These are phyloP conservation scores for Asbolus verrucosus DNA, from an alignment of 1,140 invertebrate genomes.

Conservation along the genomic window DNA sequence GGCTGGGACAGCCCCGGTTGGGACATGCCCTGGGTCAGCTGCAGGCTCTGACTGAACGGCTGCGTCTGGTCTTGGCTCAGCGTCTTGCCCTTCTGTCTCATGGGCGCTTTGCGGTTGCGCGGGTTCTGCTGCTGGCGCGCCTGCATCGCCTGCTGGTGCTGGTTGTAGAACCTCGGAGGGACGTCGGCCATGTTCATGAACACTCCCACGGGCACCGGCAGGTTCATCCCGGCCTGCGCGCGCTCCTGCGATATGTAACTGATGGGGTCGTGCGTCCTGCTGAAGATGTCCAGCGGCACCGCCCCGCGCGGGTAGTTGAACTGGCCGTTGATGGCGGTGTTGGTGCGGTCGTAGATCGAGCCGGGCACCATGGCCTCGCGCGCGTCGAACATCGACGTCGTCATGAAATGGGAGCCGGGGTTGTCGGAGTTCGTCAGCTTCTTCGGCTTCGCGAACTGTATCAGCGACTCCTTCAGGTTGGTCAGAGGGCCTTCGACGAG, in stretches of 20 bases:
- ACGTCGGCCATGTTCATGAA: conserved; percentile 94
- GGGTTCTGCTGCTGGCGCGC: conserved; percentile 61
- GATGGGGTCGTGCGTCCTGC: conserved; percentile 87
- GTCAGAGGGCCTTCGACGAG: conserved; percentile 98
- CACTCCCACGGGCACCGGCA: conserved; percentile 94
- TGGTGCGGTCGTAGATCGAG: conserved; percentile 77
- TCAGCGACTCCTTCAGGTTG: conserved; percentile 96
- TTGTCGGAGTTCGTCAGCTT: conserved; percentile 94
- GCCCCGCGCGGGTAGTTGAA: conserved; percentile 66
- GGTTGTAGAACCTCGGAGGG: conserved; percentile 88
- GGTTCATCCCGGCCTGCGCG: conserved; percentile 79
- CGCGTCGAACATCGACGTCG: conserved; percentile 93
- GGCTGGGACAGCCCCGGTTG: conserved; percentile 80
- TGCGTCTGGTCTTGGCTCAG: conserved; percentile 71
- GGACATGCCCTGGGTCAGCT: conserved; percentile 76
- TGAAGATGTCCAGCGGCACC: conserved; percentile 72
- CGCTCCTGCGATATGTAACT: conserved; percentile 92
- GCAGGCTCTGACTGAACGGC: conserved; percentile 72
- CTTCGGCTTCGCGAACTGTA: conserved; percentile 97
- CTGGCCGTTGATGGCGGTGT: conserved; percentile 58
- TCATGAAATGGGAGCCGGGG: conserved; percentile 97
- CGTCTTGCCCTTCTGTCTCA: conserved; percentile 58
- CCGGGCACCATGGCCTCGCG: conserved; percentile 90
- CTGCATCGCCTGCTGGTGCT: conserved; percentile 79
- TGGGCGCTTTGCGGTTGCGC: conserved; percentile 59